These are phyloP conservation scores for Labeo rohita DNA, from an alignment of 2,113 vertebrate species.

Conservation along the genomic window DNA sequence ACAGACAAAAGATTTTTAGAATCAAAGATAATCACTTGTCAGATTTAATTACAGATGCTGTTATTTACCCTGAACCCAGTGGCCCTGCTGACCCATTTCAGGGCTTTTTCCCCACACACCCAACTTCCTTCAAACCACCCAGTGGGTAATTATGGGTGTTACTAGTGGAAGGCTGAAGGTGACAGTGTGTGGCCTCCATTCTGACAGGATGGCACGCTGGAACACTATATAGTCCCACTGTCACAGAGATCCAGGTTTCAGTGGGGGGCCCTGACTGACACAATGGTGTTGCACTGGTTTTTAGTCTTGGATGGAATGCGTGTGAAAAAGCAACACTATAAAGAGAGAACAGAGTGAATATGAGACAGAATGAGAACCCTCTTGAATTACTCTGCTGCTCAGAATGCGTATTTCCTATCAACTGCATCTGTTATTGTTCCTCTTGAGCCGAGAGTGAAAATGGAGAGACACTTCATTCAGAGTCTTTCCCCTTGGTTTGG, in stretches of 20 bases:
- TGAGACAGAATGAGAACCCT: background rate
- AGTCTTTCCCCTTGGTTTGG: slow-evolving; percentile 24
- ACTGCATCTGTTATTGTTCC: slow-evolving; percentile 9
- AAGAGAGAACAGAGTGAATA: background rate
- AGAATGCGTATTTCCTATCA: slow-evolving; percentile 26
- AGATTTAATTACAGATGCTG: slow-evolving; percentile 20
- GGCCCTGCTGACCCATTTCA: background rate
- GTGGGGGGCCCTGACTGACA: background rate
- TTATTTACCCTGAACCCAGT: background rate
- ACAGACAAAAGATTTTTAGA: background rate
- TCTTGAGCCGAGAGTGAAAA: slow-evolving; percentile 33
- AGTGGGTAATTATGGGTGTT: slow-evolving; percentile 28
- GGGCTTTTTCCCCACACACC: background rate
- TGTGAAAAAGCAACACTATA: slow-evolving; percentile 13
- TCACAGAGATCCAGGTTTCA: background rate
- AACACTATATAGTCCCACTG: background rate
- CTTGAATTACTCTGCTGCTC: slow-evolving; percentile 34
- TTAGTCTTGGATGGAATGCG: background rate
- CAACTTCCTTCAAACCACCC: background rate
- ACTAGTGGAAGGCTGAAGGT: background rate
- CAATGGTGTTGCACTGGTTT: slow-evolving; percentile 13
- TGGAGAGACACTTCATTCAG: slow-evolving; percentile 30
- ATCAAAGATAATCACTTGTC: slow-evolving; percentile 18
- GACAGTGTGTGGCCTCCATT: background rate
- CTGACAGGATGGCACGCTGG: background rate